Evolutionary conservation across 2,113 vertebrate genomes (phyloP).

Genomic region (Euleptes europaea): DNA sequence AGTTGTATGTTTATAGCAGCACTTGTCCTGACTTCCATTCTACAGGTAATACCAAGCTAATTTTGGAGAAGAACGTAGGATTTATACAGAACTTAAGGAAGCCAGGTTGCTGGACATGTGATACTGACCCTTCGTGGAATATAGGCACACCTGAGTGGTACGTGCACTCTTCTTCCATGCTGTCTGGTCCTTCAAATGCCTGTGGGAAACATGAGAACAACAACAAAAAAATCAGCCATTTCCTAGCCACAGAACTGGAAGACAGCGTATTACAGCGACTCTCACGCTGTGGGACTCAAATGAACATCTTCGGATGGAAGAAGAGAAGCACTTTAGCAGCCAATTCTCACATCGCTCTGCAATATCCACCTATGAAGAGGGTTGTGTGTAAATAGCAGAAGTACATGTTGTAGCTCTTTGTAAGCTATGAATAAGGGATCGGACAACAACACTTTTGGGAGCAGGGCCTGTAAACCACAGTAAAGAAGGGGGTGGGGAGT

Average conservation of each 20-base stretch:
- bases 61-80: too few species aligned
- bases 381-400: not conserved
- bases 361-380: not conserved
- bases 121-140: slow-evolving; percentile 94
- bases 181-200: slow-evolving; percentile 84
- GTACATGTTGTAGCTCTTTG: not conserved
- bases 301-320: not conserved
- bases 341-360: not conserved
- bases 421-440: not conserved
- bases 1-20: not conserved
- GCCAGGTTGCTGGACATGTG: slow-evolving; percentile 33
- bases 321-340: not conserved
- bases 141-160: slow-evolving; percentile 93
- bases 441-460: not conserved
- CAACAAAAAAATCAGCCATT: not conserved
- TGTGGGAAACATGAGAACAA: slow-evolving; percentile 41
- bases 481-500: too few species aligned
- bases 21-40: not conserved
- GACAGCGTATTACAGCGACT: not conserved
- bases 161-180: slow-evolving; percentile 82
- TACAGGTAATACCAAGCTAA: not conserved
- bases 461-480: not conserved
- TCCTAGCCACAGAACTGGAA: not conserved
- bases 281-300: not conserved
- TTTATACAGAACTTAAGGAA: not conserved